These are phyloP conservation scores for Lutjanus erythropterus DNA, from an alignment of 2,113 vertebrate species.

Conservation along the genomic window DNA sequence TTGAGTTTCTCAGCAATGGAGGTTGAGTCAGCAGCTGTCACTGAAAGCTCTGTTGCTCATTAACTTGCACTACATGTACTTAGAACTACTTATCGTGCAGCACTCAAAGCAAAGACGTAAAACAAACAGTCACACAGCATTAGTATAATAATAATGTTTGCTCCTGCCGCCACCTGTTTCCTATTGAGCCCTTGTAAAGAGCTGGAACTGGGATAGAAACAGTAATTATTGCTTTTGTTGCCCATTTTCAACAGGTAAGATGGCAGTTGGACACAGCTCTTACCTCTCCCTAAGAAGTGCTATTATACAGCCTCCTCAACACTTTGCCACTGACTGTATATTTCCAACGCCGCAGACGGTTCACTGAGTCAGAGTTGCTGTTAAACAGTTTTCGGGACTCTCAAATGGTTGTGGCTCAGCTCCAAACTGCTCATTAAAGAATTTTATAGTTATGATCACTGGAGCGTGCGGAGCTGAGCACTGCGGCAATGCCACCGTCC, in stretches of 20 bases:
- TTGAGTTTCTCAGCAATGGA: neutral
- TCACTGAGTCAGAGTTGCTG: slow-evolving; percentile 49
- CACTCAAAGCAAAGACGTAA: slow-evolving; percentile 32
- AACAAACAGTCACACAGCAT: slow-evolving; percentile 25
- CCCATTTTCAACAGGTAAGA: slow-evolving; percentile 13
- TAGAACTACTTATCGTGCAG: neutral
- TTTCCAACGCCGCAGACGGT: slow-evolving; percentile 17
- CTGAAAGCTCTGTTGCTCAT: neutral
- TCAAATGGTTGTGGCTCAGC: slow-evolving; percentile 38
- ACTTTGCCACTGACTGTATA: slow-evolving; percentile 19
- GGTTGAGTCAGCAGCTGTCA: neutral
- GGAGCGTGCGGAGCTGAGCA: slow-evolving; percentile 41
- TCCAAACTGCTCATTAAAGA: slow-evolving; percentile 71
- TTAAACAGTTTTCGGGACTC: slow-evolving; percentile 55
- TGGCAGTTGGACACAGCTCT: neutral
- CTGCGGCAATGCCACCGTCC: slow-evolving; percentile 43
- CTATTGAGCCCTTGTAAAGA: neutral
- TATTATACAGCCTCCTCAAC: slow-evolving; percentile 12
- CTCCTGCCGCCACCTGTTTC: slow-evolving; percentile 17
- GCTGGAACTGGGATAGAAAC: neutral
- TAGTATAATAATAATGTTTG: slow-evolving; percentile 15
- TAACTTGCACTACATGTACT: neutral
- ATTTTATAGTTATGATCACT: slow-evolving; percentile 56
- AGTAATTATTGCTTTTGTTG: slow-evolving; percentile 30
- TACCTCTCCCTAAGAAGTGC: neutral